Base-by-base conservation (phyloP, 1,140 invertebrate genomes). In the Drosophila bocki region DNA sequence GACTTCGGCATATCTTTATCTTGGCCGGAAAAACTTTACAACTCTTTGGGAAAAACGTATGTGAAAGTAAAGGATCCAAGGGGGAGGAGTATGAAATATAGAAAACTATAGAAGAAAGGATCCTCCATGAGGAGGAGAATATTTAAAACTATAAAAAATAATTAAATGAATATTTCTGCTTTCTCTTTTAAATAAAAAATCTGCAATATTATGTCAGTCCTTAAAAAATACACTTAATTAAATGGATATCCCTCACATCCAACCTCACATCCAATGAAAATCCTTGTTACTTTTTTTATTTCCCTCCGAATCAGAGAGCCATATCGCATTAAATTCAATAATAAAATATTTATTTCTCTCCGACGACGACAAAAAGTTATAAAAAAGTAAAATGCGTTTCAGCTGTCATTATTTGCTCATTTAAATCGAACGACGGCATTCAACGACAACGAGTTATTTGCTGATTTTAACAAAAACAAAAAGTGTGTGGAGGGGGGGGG, bases 1-100 rank as follows among this genome's bases (percentile, higher is more conserved):
- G 60, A 32, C 54, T 75, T 75, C 67, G 69, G 26, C 44, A 39
- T 8, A n/a, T 54, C 53, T 72, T 76, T 80, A 83, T 83, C 81
- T 47, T 56, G 33, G 22, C 9, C 13, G 32, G 32, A 57, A 54
- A 48, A 29, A 58, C 68, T 8, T 29, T 0, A 2, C 19, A 60
- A 41, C 19, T 42, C 17, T 9, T 15, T 11, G 2, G 62, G 33
- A 13, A 51, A 17, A 51, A 11, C n/a, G 11, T 51, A 51, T 33
- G n/a, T 32, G 0, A 15, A 2, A 29, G 47, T 29, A n/a, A 29
- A n/a, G 15, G 47, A 11, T 50, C 15, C 1, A 47, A 22, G 3
- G 44, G 12, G 2, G 22, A 47, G 15, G 5, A 22, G 47, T 3
- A 8, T 47, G 3, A 22, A n/a, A n/a, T 9, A 26, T 45, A 45